Evolutionary conservation across 1,140 invertebrate species (phyloP), one percentile per base, ranked within the genome.

Genomic region (Macrocentrus cingulum): DNA sequence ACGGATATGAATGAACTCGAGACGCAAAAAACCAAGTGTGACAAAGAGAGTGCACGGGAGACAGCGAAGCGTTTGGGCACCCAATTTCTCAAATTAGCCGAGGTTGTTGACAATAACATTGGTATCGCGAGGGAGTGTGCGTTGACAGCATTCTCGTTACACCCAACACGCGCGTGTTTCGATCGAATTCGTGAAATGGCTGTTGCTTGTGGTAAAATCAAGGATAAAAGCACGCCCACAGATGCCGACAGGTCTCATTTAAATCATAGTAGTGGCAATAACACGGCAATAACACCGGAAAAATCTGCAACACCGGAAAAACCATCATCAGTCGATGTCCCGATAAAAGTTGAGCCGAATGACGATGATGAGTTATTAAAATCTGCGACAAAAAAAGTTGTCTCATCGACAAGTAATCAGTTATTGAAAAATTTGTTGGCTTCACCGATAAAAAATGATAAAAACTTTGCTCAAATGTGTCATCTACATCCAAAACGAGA

Each of bases 1-100:
- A 83, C 84, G 4, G 88, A 90, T 65, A 87, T 90, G 83, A 91
- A 91, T 65, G 85, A 87, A 66, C 67, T 91, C 63, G 88, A 91
- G 67, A 83, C 80, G 57, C 83, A 85, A 32, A 90, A 90, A 72
- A 70, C 77, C 1, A 82, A 83, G 16, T 71, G 70, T 2, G 79
- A 85, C 53, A 76, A 79, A 36, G 80, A 81, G 16, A 82, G 82
- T 64, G 77, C 81, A 15, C 70, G 74, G 16, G 81, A 82, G 61
- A 81, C 79, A 2, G 83, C 82, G 29, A 78, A 80, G 41, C 75
- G 79, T 44, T 66, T 88, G 51, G 82, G 85, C 48, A 67, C 70
- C 45, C 83, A 83, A 46, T 87, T 87, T 65, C 71, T 84, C 16
- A 79, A 82, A 56, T 67, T 88, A 39, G 83, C 83, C 1, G 82